These are phyloP conservation scores for Myripristis jacobus DNA, from an alignment of 2,797 vertebrate species.

Conservation along the genomic window DNA sequence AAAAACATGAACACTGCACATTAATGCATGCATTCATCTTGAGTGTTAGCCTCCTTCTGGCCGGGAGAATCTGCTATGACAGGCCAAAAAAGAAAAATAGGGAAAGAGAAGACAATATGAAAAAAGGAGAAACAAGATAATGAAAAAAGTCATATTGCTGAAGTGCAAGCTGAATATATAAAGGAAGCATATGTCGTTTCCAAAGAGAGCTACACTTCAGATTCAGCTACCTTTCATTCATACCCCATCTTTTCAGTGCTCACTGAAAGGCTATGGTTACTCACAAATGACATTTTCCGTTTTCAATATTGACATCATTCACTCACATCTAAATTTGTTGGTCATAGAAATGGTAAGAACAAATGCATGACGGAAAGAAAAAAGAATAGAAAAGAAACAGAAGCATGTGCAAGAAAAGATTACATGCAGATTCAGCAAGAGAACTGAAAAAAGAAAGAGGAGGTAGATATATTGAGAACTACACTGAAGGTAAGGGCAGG, in stretches of 20 bases:
- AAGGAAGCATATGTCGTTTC: background rate
- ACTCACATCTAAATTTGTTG: background rate
- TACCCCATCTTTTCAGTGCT: background rate
- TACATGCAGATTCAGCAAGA: constrained; percentile 47
- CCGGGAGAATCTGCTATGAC: background rate
- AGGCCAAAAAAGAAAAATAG: constrained; percentile 16
- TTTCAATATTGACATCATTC: constrained; percentile 22
- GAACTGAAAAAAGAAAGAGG: constrained; percentile 36
- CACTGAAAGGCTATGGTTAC: background rate
- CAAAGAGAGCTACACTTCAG: background rate
- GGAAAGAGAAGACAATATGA: background rate
- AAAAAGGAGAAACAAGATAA: constrained; percentile 5
- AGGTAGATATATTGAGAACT: constrained; percentile 56
- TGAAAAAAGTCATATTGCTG: background rate
- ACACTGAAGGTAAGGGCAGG: constrained; percentile 53
- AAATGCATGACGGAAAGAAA: constrained; percentile 11
- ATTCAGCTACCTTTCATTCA: background rate
- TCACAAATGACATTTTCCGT: background rate
- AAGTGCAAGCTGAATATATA: background rate
- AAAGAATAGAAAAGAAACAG: background rate
- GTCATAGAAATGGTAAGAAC: constrained; percentile 22
- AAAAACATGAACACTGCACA: too few species aligned
- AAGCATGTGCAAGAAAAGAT: constrained; percentile 5
- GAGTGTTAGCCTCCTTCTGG: background rate
- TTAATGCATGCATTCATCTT: background rate